phyloP scores from a whole-genome alignment of 2,888 invertebrate species.

The Microctonus aethiopoides region DNA sequence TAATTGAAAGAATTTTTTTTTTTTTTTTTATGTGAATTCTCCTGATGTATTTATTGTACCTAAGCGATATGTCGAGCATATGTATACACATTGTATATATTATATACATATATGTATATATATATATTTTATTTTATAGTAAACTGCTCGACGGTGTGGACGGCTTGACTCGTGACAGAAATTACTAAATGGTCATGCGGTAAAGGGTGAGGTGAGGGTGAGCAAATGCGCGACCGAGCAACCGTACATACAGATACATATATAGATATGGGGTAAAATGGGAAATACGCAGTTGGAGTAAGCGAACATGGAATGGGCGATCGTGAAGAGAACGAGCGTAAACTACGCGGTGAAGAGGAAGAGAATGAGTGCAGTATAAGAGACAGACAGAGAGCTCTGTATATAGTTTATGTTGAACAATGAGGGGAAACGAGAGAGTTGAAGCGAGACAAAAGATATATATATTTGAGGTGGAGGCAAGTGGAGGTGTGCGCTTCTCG shows the following conservation, averaged over 20 bases:
- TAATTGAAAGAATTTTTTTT: neutral
- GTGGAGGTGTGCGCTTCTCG: conserved; percentile 50
- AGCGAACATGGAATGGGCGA: conserved; percentile 30
- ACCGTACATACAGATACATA: neutral
- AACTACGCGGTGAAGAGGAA: conserved; percentile 33
- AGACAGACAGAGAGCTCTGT: conserved; percentile 18
- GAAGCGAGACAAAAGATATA: conserved; percentile 30
- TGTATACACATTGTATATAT: conserved; percentile 10
- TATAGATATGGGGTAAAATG: conserved; percentile 24
- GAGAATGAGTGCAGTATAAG: conserved; percentile 30
- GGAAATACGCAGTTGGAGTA: conserved; percentile 37
- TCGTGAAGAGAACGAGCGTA: conserved; percentile 30
- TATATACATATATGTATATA: too few relatives aligned
- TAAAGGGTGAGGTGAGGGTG: conserved; percentile 34
- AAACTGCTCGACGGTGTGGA: conserved; percentile 27
- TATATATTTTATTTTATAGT: conserved; percentile 39
- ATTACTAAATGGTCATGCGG: conserved; percentile 60
- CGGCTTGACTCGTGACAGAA: conserved; percentile 65
- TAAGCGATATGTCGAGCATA: neutral
- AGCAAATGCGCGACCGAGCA: conserved; percentile 29
- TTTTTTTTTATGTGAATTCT: too few relatives aligned
- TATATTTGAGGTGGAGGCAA: conserved; percentile 22
- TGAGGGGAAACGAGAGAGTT: conserved; percentile 32
- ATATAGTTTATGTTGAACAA: conserved; percentile 25
- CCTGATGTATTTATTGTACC: neutral